phyloP scores from a whole-genome alignment of 2,113 vertebrate species.

The Cariama cristata region DNA sequence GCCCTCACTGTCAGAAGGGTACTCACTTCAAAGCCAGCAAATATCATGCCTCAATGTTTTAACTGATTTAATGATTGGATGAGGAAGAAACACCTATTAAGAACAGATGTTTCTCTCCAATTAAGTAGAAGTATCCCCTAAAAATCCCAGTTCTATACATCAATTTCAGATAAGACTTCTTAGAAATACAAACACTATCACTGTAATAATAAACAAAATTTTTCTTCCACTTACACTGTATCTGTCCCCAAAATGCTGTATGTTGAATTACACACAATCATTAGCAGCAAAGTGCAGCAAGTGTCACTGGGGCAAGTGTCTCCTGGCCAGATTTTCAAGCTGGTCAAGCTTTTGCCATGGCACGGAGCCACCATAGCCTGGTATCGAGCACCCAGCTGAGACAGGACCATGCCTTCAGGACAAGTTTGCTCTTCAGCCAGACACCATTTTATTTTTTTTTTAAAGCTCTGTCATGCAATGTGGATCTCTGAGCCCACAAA shows the following conservation, averaged over 20 bases:
- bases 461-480: fast-evolving
- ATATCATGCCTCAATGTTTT: fast-evolving
- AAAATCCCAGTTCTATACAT: background rate
- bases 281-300: background rate
- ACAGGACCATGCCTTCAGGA: background rate
- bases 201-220: background rate
- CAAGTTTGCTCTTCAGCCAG: fast-evolving
- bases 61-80: background rate
- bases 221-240: background rate
- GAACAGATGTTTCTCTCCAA: background rate
- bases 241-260: too few species aligned
- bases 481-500: background rate
- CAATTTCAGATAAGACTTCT: background rate
- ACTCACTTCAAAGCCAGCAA: background rate
- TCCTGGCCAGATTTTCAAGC: background rate
- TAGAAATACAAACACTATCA: background rate
- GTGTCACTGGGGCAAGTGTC: too few species aligned
- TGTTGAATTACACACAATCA: background rate
- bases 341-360: too few species aligned
- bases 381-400: background rate
- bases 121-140: background rate
- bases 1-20: background rate
- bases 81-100: background rate
- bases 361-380: fast-evolving
- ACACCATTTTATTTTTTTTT: fast-evolving